Percentiles rank a stretch among this genome's conserved stretches.
Evolutionary conservation across 2,113 vertebrate species (phyloP).

Genomic region (Pterocles burchelli): DNA sequence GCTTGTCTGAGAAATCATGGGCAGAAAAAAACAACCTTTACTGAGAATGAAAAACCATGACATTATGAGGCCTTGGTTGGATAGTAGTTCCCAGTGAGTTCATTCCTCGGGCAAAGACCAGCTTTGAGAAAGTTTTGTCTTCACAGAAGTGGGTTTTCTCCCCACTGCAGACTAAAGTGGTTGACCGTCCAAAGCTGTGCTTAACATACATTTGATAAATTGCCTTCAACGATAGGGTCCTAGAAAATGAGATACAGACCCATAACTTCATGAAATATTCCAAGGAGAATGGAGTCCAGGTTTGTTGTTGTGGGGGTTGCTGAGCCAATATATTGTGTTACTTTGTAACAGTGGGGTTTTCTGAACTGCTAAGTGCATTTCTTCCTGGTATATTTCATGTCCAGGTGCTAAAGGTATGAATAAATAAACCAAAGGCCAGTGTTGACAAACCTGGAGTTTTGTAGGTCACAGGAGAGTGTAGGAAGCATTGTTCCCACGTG

Average conservation of each 20-base stretch:
- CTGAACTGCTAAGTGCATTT: neutral
- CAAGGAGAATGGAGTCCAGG: neutral
- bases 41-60: neutral
- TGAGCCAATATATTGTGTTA: neutral
- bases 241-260: neutral
- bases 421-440: neutral
- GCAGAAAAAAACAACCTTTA: neutral
- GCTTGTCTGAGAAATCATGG: neutral
- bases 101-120: neutral
- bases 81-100: neutral
- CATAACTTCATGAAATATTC: neutral
- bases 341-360: neutral
- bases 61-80: neutral
- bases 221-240: neutral
- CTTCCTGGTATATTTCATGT: neutral
- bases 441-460: neutral
- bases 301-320: neutral
- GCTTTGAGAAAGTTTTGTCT: neutral
- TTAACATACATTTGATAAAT: neutral
- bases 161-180: neutral
- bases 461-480: neutral
- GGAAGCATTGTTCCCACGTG: neutral
- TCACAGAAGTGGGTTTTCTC: neutral
- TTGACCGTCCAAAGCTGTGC: neutral
- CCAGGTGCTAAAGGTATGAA: neutral